phyloP scores from a whole-genome alignment of 2,888 invertebrate genomes.

The Allygus modestus region DNA sequence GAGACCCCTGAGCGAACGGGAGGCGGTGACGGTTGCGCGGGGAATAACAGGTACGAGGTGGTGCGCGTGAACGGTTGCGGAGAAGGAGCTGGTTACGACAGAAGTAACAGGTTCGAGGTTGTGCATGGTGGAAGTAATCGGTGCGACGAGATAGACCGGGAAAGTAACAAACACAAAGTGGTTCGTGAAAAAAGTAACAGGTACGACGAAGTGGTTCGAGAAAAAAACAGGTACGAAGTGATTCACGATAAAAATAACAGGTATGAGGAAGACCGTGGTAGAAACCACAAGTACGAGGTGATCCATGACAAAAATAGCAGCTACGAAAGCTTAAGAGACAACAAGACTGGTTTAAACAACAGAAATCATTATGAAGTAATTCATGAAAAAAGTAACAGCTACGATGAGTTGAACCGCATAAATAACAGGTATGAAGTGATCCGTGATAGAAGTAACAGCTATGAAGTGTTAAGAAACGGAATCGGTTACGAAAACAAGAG shows the following conservation, averaged over 20 bases:
- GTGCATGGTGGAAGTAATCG: background rate
- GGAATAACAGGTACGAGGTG: constrained; percentile 11
- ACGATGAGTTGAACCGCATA: background rate
- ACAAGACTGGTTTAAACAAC: background rate
- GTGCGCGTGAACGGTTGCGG: background rate
- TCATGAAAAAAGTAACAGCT: background rate
- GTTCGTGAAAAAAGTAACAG: constrained; percentile 58
- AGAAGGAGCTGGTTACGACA: background rate
- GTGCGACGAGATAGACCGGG: background rate
- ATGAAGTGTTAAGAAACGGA: background rate
- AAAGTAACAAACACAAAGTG: constrained; percentile 60
- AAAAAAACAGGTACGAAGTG: background rate
- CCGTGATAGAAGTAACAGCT: constrained; percentile 12
- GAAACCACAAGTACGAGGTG: background rate
- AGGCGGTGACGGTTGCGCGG: background rate
- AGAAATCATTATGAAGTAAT: constrained; percentile 4
- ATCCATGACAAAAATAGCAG: background rate
- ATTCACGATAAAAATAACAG: background rate
- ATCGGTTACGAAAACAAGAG: background rate
- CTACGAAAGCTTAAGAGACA: background rate
- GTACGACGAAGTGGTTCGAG: background rate
- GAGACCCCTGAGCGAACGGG: background rate
- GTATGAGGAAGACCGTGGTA: background rate
- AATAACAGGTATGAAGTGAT: background rate
- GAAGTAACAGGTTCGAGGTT: constrained; percentile 47